These are phyloP conservation scores for Engystomops pustulosus DNA, from an alignment of 2,113 vertebrate genomes.

Conservation along the genomic window DNA sequence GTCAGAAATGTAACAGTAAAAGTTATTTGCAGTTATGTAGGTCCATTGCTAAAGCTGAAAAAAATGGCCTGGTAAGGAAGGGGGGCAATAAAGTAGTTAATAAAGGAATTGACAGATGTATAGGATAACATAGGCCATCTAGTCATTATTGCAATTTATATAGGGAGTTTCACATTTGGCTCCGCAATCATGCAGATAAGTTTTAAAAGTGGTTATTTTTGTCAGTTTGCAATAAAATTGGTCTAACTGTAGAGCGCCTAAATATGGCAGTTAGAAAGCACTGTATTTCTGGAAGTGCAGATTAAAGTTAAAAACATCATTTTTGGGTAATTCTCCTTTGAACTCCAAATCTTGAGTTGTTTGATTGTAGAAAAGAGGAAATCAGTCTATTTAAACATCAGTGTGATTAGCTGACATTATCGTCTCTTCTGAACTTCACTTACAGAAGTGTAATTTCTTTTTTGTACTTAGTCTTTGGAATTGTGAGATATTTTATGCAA, in stretches of 20 bases:
- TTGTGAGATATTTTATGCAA: neutral
- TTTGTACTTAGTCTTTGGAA: neutral
- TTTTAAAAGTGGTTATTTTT: neutral
- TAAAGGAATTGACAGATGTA: no score
- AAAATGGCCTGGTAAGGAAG: no score
- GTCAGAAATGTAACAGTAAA: no score
- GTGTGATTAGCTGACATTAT: slow-evolving; percentile 17
- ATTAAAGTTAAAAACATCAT: slow-evolving; percentile 41
- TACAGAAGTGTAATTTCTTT: slow-evolving; percentile 19
- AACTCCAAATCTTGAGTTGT: slow-evolving; percentile 37
- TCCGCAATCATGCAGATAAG: neutral
- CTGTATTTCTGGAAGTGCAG: slow-evolving; percentile 14
- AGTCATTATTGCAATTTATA: neutral
- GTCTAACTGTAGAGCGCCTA: neutral
- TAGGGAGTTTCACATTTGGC: neutral
- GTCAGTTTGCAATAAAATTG: neutral
- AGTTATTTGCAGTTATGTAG: no score
- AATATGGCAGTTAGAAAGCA: neutral
- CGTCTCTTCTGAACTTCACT: neutral
- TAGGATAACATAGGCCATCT: no score
- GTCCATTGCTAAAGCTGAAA: no score
- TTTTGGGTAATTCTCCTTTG: slow-evolving; percentile 30
- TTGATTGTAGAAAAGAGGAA: slow-evolving; percentile 39
- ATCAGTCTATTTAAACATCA: slow-evolving; percentile 28
- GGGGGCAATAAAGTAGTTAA: no score